Evolutionary conservation across 2,888 invertebrate genomes (phyloP).

Genomic region (Thereva unica): DNA sequence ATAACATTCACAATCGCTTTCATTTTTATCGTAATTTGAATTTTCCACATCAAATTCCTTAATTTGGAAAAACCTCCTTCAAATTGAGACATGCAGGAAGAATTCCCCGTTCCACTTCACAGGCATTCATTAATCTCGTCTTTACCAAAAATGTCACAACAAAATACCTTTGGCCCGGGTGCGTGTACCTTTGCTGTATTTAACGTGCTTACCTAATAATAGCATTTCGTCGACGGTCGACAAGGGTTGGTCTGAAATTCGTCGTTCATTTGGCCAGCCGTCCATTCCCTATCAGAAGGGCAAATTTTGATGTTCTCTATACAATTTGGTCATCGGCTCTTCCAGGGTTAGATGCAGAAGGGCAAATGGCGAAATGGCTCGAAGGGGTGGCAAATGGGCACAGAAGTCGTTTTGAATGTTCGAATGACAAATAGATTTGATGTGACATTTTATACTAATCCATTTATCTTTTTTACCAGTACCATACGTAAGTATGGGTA

Average conservation of each 20-base stretch:
- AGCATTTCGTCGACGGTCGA: slow-evolving; percentile 4
- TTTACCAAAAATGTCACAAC: slow-evolving; percentile 41
- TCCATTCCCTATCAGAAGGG: too few species aligned
- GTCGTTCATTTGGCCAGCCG: too few species aligned
- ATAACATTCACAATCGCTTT: too few species aligned
- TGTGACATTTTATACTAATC: slow-evolving; percentile 42
- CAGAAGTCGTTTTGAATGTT: slow-evolving; percentile 36
- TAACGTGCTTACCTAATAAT: slow-evolving; percentile 28
- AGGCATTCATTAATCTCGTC: slow-evolving; percentile 38
- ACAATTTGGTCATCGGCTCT: slow-evolving; percentile 19
- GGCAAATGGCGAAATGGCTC: slow-evolving; percentile 7
- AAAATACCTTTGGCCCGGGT: slow-evolving; percentile 37
- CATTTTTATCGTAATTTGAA: too few species aligned
- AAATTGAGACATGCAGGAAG: slow-evolving; percentile 8
- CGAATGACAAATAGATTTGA: slow-evolving; percentile 43
- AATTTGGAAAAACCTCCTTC: too few species aligned
- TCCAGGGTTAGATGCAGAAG: not conserved
- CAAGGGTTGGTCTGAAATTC: slow-evolving; percentile 23
- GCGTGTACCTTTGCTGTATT: not conserved
- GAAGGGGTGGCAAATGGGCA: slow-evolving; percentile 15
- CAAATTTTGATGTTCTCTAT: too few species aligned
- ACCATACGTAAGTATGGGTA: too few species aligned
- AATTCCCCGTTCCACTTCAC: slow-evolving; percentile 8
- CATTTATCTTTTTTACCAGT: slow-evolving; percentile 39
- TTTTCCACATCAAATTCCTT: too few species aligned